Conservation (phyloP, 2,888 invertebrate genomes). For the Slavum lentiscoides region DNA sequence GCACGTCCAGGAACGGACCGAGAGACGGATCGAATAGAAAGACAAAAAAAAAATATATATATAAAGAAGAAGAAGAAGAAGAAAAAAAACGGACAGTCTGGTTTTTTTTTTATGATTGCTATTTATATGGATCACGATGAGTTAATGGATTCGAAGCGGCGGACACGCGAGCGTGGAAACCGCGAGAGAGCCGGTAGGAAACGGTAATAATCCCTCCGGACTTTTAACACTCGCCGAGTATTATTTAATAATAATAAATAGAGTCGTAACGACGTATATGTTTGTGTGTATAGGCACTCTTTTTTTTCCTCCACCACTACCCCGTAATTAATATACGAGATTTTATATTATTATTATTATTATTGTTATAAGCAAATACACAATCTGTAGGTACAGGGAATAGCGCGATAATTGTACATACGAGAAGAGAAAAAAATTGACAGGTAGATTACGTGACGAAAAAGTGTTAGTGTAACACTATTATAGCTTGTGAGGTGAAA, state of each 20-base stretch:
- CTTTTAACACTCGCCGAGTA: neutral
- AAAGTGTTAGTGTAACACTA: too few relatives aligned
- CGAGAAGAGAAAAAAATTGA: neutral
- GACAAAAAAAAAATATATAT: conserved; percentile 22
- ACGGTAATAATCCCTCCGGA: neutral
- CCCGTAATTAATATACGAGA: conserved; percentile 23
- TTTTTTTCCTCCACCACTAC: neutral
- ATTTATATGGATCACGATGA: conserved; percentile 26
- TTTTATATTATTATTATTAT: neutral
- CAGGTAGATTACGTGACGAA: too few relatives aligned
- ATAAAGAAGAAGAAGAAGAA: neutral
- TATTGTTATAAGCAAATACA: too few relatives aligned
- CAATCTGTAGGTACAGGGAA: too few relatives aligned
- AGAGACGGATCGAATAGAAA: conserved; percentile 20
- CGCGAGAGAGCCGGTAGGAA: neutral
- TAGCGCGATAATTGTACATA: neutral
- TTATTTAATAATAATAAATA: conserved; percentile 28
- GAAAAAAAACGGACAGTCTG: conserved; percentile 33
- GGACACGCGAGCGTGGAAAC: conserved; percentile 15
- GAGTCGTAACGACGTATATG: conserved; percentile 14
- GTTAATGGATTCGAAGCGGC: conserved; percentile 25
- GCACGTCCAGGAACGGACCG: neutral
- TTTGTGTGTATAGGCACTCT: neutral
- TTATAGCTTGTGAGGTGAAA: too few relatives aligned
- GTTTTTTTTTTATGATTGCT: conserved; percentile 49